Evolutionary conservation across 1,140 invertebrate genomes (phyloP), one percentile per base, ranked within the genome.

Genomic region (Drosophila pseudoobscura): DNA sequence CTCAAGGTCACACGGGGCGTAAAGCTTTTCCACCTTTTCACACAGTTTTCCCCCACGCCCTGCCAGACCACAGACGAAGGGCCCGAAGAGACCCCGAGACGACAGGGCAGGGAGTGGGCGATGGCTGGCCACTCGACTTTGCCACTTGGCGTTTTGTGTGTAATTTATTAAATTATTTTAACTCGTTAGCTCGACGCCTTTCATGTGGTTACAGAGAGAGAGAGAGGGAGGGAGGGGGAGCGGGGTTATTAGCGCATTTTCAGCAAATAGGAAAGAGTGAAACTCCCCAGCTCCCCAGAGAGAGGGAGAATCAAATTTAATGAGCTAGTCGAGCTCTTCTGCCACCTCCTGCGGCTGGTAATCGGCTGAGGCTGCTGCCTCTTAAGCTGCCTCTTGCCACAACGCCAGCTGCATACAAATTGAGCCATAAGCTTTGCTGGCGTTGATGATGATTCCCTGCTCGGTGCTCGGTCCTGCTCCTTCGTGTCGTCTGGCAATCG

Each of bases 131-230:
- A 68, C 75, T 78, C 58, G 66, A 77, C 75, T 66, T 63, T 75
- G 64, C 51, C 73, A 75, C 73, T 75, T 52, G 73, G 72, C 72
- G 51, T 68, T 75, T 75, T 83, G 54, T 60, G 55, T 70, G 72
- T 63, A 73, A 85, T 85, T 85, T 80, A 85, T 87, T 74, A 77
- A 87, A 85, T 85, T 70, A 85, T 80, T 87, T 85, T 80, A 85
- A 87, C 73, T 84, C 77, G 77, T 85, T 87, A 77, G 66, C 59
- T 50, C 44, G 76, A 77, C 66, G 73, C 59, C 68, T 83, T 62
- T 75, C 49, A 75, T 75, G 70, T 58, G 60, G 69, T 71, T 54
- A 65, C 56, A 61, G 8, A 26, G n/a, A n/a, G 22, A 20, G 44
- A 20, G 6, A 9, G 43, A 31, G 39, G 15, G 51, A 20, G 8